Evolutionary conservation across 2,113 vertebrate species (phyloP).

Genomic region (Xiphorhynchus elegans): DNA sequence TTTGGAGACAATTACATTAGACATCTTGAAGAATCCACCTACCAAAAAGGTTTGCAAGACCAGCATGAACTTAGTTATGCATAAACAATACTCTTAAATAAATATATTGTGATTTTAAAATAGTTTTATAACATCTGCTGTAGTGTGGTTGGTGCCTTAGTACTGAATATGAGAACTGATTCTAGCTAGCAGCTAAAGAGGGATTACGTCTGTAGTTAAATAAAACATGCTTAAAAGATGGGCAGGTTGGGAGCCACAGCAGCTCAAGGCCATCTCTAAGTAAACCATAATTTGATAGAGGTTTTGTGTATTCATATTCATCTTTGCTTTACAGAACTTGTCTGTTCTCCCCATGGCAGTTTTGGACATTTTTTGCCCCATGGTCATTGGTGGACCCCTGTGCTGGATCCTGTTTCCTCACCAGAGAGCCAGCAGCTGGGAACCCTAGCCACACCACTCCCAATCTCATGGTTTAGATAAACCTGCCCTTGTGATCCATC

Average conservation of each 20-base stretch:
- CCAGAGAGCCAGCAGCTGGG: rapidly evolving
- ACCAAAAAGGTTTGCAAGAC: background rate
- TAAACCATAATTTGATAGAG: rapidly evolving
- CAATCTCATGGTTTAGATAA: background rate
- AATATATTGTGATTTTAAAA: background rate
- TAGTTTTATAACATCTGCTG: background rate
- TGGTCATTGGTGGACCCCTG: background rate
- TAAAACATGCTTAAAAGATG: background rate
- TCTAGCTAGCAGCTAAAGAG: background rate
- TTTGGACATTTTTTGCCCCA: background rate
- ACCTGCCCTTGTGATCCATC: background rate
- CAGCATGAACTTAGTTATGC: background rate
- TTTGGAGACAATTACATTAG: background rate
- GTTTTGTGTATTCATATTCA: background rate
- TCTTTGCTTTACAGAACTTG: background rate
- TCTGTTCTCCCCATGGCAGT: background rate
- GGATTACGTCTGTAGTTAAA: background rate
- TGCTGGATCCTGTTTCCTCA: background rate
- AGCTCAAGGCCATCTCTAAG: background rate
- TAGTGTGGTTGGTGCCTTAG: background rate
- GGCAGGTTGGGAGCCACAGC: background rate
- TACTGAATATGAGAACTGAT: background rate
- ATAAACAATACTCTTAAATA: background rate
- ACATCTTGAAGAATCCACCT: background rate
- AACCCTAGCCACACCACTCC: background rate